phyloP scores from a whole-genome alignment of 2,113 vertebrate genomes.

The Periophthalmodon schlosseri region DNA sequence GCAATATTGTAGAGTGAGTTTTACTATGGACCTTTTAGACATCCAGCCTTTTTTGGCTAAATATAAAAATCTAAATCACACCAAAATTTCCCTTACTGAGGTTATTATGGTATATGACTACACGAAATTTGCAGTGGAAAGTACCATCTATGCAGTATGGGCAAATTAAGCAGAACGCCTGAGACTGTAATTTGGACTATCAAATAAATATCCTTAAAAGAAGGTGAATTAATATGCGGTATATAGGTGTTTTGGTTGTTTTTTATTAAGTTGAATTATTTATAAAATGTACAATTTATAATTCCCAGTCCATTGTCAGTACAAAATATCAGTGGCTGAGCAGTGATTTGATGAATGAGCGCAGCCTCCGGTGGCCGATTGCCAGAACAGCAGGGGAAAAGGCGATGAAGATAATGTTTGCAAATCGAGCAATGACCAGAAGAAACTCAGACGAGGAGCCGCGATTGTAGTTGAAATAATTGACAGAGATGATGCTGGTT shows the following conservation, averaged over 20 bases:
- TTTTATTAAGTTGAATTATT: background rate
- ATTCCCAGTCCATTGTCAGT: background rate
- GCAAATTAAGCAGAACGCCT: too few relatives aligned
- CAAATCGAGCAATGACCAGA: conserved; percentile 75
- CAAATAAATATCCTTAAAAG: background rate
- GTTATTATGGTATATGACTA: background rate
- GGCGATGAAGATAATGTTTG: conserved; percentile 75
- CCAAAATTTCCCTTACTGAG: too few relatives aligned
- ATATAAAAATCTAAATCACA: too few relatives aligned
- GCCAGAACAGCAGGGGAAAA: conserved; percentile 76
- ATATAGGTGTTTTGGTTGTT: background rate
- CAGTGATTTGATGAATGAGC: conserved; percentile 64
- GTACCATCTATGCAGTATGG: too few relatives aligned
- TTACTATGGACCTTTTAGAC: too few relatives aligned
- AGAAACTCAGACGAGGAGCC: conserved; percentile 64
- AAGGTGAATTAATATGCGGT: background rate
- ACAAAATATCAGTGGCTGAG: conserved; percentile 11
- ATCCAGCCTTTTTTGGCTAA: too few relatives aligned
- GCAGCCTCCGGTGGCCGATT: conserved; percentile 73
- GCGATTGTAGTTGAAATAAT: conserved; percentile 79
- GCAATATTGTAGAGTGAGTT: too few relatives aligned
- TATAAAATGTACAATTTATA: background rate
- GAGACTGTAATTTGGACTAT: too few relatives aligned
- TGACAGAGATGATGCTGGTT: conserved; percentile 78
- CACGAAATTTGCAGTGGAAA: background rate